Base-by-base conservation (phyloP, 2,113 vertebrate species). In the Neotragus pygmaeus region DNA sequence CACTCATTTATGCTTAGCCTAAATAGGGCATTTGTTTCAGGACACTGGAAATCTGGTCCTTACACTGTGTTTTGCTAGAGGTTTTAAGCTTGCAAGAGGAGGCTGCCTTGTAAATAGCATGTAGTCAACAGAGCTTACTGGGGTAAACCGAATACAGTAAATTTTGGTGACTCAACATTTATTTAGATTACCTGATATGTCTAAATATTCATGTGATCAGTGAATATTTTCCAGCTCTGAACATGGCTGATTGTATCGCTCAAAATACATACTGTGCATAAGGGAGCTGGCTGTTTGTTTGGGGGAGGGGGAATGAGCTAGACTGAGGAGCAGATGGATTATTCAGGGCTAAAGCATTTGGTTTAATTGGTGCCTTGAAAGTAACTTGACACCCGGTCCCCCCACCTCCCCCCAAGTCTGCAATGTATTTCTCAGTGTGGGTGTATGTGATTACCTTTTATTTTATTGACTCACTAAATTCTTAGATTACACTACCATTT, bases 381-480 rank as follows among this genome's bases (percentile, higher is more conserved):
- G 94, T 88, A 86, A 95, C 93, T 64, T 78, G 91, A 93, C 43
- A 43, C 88, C 16, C 6, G 15, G n/a, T 53, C 51, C 21, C 80
- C 23, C 2, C 6, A 10, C n/a, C 78, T 12, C 28, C 45, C 47
- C 16, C 7, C n/a, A 25, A 7, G 58, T 88, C 70, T 78, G 23
- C 53, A 6, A 1, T 62, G 39, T 83, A 93, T 77, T 55, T 95
- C 96, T 96, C 95, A 57, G 2, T 83, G 89, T 53, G 89, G 91
- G 85, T 83, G 60, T 92, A 86, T 75, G 45, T 80, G 77, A 97
- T 64, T 85, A 70, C 92, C 84, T 96, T 96, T 96, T 85, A 80
- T 97, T 97, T 97, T 97, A 97, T 95, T 91, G 96, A 93, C 95
- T 95, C 88, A 87, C 91, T 92, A 49, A 96, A 97, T 97, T 98